Base-by-base conservation (phyloP, 2,113 vertebrate genomes). In the Grus americana region DNA sequence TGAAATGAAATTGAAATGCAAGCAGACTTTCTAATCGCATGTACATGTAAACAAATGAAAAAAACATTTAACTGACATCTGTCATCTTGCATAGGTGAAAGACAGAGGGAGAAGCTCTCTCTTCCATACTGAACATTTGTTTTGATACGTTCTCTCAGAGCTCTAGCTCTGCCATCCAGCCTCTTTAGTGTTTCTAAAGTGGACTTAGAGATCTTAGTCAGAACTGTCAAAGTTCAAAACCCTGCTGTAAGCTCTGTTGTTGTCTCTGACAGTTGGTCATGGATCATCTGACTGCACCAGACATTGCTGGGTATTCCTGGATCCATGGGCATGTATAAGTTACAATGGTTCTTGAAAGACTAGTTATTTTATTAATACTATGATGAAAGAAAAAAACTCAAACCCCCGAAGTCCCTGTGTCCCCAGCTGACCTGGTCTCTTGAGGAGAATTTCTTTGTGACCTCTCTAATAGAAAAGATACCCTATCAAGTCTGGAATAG, bases 351-450 rank as follows among this genome's bases (percentile, higher is more conserved):
- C 26, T 90, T 59, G 24, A 84, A 81, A 32, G 29, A 55, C 6
- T 57, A 18, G 20, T 89, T 49, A 44, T 71, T 72, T 82, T 79
- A 59, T 67, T 94, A 61, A 47, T 79, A 57, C 5, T 57, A 3
- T 4, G 10, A n/a, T 67, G 24, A 70, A 92, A 59, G 12, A 10
- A 55, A 52, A 54, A 78, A 27, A 18, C 0, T 4, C 30, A 34
- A 34, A 20, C 19, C 4, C 0, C 0, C 22, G 24, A 23, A 59
- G 4, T 82, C 34, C 4, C 16, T 12, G 9, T 59, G 15, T 71
- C 66, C 30, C 86, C 71, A 82, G 17, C 23, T 4, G 2, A 30
- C 15, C 12, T 57, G 10, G 3, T 70, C 6, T 79, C n/a, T 93
- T 0, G 9, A 47, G 50, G 44, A 92, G 55, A 92, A 46, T 66